Evolutionary conservation across 30 jellyfish, hydroid and myxozoan species (phyloP).

Genomic region (Chrysaora quinquecirrha): DNA sequence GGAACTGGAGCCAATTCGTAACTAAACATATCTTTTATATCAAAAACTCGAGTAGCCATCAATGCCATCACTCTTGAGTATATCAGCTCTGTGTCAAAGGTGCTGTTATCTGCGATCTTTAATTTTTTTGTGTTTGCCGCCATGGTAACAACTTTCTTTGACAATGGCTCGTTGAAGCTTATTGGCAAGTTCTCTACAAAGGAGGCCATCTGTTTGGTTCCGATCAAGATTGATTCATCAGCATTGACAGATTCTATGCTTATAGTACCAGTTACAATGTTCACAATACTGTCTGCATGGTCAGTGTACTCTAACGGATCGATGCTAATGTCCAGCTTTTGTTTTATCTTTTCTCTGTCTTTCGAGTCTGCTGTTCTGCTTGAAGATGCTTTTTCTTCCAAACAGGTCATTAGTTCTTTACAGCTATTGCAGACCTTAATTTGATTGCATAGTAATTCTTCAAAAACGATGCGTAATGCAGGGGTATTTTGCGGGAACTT

Average conservation of each 20-base stretch:
- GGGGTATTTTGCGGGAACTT: conserved; percentile 46
- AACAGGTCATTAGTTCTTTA: not conserved
- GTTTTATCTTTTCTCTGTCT: conserved; percentile 32
- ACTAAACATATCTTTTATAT: not conserved
- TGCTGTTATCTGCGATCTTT: not conserved
- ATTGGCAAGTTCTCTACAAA: not conserved
- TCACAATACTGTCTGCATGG: conserved; percentile 33
- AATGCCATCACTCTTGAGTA: not conserved
- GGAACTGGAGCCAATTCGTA: not conserved
- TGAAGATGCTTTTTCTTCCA: conserved; percentile 1
- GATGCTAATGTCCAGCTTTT: conserved; percentile 39
- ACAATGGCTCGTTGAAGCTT: not conserved
- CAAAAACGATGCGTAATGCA: conserved; percentile 26
- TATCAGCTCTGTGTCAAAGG: not conserved
- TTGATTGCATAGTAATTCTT: conserved; percentile 8
- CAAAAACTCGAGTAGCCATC: not conserved
- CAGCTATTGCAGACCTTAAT: not conserved
- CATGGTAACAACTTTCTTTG: not conserved
- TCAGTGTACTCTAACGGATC: conserved; percentile 30
- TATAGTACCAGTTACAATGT: conserved; percentile 28
- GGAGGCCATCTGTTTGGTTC: not conserved
- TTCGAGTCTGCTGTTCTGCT: conserved; percentile 12
- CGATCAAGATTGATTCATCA: not conserved
- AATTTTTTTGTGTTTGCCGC: not conserved
- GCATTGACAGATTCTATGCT: conserved; percentile 13